phyloP scores from a whole-genome alignment of 2,797 vertebrate genomes.

The Eulemur rubriventer region DNA sequence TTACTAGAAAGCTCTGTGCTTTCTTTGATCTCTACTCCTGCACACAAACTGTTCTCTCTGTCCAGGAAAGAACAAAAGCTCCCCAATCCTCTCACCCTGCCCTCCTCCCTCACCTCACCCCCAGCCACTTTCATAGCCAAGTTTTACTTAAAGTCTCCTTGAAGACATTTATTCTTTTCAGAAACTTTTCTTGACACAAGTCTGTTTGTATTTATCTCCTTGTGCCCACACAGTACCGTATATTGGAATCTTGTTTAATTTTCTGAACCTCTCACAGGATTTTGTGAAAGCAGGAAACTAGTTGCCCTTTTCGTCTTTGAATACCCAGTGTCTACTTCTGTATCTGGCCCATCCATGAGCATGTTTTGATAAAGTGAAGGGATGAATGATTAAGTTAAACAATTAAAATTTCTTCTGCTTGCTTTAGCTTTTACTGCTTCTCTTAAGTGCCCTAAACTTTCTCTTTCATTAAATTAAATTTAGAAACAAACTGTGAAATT shows the following conservation, averaged over 20 bases:
- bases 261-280: background rate
- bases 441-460: background rate
- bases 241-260: background rate
- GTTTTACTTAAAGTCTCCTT: background rate
- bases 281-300: background rate
- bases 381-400: background rate
- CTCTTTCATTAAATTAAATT: background rate
- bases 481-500: conserved; percentile 16
- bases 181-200: background rate
- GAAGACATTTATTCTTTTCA: background rate
- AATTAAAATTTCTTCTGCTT: background rate
- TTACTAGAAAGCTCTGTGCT: background rate
- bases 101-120: background rate
- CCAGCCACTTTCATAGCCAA: background rate
- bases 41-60: background rate
- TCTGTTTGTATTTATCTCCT: background rate
- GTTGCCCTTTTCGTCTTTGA: background rate
- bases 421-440: background rate
- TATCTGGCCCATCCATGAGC: background rate
- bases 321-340: background rate
- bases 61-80: background rate
- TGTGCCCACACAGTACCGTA: background rate
- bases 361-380: background rate
- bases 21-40: background rate
- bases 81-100: rapidly evolving